Base-by-base conservation (phyloP, 2,797 vertebrate genomes). In the Pogonophryne albipinna region DNA sequence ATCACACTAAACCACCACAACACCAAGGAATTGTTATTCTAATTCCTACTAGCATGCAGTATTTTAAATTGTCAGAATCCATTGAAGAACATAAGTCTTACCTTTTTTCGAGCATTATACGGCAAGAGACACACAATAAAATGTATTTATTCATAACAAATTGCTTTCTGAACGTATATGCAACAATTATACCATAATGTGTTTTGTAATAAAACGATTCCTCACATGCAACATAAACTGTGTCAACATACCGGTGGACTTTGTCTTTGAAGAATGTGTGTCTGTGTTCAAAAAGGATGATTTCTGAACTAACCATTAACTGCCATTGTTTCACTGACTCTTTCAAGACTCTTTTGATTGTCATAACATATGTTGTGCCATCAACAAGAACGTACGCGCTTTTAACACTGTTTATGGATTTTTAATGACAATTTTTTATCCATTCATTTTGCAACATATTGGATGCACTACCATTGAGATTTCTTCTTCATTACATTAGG, bases 1-100 rank as follows among this genome's bases (percentile, higher is more conserved):
- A 89, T 85, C 79, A 82, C 82, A 69, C 49, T 71, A 84, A 89
- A 85, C 38, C 76, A 82, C 72, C 62, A 76, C 66, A 79, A 76
- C 74, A 71, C 57, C 60, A 74, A 74, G 45, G 59, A 78, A 61
- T 80, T 42, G 66, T 34, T 27, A 59, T 49, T 41, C 59, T 63
- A 71, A 71, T 77, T 76, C 46, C 50, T 38, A 50, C 47, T 53
- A 45, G 34, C 38, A 56, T 51, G n/a, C 58, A 56, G 7, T 34
- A 52, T 45, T 66, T 79, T 74, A 53, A 9, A 71, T 49, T 19
- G 23, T 51, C 11, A 49, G 10, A 74, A 51, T 58, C 56, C 12
- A 70, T 15, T 27, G n/a, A 62, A 7, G 41, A 6, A 69, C 51
- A 47, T 2, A 27, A 8, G n/a, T 66, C 64, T 51, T 34, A 23